Conservation (phyloP, 2,113 vertebrate species). For the Polypterus bichir region DNA sequence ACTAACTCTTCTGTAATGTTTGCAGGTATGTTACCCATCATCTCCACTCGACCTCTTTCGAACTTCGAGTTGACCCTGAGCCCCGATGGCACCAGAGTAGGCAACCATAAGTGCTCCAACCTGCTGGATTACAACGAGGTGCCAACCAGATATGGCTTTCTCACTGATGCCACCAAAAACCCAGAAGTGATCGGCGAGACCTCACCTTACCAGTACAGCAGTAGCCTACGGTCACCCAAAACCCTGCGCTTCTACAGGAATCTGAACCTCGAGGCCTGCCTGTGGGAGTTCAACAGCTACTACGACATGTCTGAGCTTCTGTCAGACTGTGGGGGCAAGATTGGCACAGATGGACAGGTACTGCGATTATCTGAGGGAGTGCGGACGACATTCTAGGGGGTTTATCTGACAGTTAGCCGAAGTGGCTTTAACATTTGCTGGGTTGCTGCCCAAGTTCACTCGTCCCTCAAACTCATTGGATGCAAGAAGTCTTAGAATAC, state of each 20-base stretch:
- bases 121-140: constrained; percentile 67
- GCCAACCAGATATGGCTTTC: constrained; percentile 60
- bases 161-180: constrained; percentile 55
- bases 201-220: constrained; percentile 56
- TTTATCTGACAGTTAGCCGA: too few relatives aligned
- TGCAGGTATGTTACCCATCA: constrained; percentile 66
- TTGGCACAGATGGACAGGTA: constrained; percentile 60
- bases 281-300: constrained; percentile 61
- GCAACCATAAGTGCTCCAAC: constrained; percentile 70
- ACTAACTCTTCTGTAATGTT: not conserved
- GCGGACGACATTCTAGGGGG: too few relatives aligned
- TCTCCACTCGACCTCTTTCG: constrained; percentile 58
- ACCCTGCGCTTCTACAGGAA: constrained; percentile 60
- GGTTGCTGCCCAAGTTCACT: too few relatives aligned
- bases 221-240: constrained; percentile 39
- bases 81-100: constrained; percentile 57
- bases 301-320: constrained; percentile 59
- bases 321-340: constrained; percentile 47
- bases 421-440: too few relatives aligned
- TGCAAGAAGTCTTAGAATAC: too few relatives aligned
- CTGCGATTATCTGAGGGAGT: not conserved
- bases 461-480: too few relatives aligned
- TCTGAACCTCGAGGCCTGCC: constrained; percentile 59
- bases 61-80: constrained; percentile 69
- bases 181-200: constrained; percentile 56